Conservation (phyloP, 2,113 vertebrate genomes). For the Aegithalos caudatus region DNA sequence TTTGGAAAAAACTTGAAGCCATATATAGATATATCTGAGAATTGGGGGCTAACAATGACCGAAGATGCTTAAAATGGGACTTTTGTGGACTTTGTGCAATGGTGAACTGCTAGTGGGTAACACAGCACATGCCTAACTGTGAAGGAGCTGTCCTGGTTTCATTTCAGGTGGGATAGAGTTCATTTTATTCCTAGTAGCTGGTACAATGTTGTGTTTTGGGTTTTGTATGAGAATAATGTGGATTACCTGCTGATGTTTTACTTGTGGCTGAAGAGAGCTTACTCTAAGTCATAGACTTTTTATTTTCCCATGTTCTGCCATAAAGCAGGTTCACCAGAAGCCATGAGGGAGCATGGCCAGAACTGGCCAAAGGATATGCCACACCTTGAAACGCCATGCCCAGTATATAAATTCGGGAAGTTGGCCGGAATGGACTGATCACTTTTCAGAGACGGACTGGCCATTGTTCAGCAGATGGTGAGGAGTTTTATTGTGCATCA, state of each 20-base stretch:
- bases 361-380: background rate
- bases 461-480: background rate
- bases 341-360: background rate
- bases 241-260: background rate
- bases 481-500: background rate
- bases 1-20: background rate
- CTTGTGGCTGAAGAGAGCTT: background rate
- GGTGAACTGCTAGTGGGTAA: accelerated
- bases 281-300: background rate
- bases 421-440: background rate
- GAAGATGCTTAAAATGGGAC: background rate
- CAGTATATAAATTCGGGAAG: background rate
- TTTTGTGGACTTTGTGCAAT: background rate
- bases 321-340: background rate
- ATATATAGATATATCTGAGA: background rate
- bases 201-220: background rate
- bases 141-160: background rate
- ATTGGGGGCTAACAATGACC: background rate
- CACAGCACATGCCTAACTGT: background rate
- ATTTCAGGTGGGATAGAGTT: background rate
- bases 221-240: background rate
- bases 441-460: background rate
- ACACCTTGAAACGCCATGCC: accelerated
- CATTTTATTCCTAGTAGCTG: background rate
- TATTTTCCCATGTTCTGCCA: background rate